Conservation (phyloP, 2,888 invertebrate genomes). For the Lingula anatina region DNA sequence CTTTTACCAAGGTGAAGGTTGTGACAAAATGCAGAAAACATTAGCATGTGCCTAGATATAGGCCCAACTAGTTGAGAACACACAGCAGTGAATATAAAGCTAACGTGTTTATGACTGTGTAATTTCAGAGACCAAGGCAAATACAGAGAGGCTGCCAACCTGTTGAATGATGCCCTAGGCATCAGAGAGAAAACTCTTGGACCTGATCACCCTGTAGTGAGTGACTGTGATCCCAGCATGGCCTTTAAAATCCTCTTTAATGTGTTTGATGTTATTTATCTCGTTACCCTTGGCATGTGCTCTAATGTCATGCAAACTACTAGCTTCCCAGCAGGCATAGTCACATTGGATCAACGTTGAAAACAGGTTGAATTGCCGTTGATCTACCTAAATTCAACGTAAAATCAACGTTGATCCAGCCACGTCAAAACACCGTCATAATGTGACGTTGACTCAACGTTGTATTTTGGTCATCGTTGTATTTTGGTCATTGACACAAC, state of each 20-base stretch:
- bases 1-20: background rate
- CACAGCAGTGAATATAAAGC: background rate
- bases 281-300: constrained; percentile 1
- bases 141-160: constrained; percentile 97
- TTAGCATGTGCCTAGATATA: background rate
- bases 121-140: constrained; percentile 89
- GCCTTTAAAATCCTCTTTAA: too few species aligned
- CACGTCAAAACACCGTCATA: too few species aligned
- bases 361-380: too few species aligned
- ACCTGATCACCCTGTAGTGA: constrained; percentile 93
- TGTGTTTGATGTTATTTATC: background rate
- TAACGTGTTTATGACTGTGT: constrained; percentile 1
- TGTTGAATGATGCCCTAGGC: constrained; percentile 93
- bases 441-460: too few species aligned
- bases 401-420: too few species aligned
- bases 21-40: background rate
- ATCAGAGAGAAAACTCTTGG: constrained; percentile 98
- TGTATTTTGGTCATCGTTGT: too few species aligned
- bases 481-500: too few species aligned
- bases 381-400: too few species aligned
- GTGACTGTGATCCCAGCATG: constrained; percentile 22
- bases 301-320: too few species aligned
- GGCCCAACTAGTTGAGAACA: background rate
- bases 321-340: too few species aligned
- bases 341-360: too few species aligned